Percentiles rank a stretch among this genome's conserved stretches.
Evolutionary conservation across 2,888 invertebrate species (phyloP).

Genomic region (Conops quadrifasciatus): DNA sequence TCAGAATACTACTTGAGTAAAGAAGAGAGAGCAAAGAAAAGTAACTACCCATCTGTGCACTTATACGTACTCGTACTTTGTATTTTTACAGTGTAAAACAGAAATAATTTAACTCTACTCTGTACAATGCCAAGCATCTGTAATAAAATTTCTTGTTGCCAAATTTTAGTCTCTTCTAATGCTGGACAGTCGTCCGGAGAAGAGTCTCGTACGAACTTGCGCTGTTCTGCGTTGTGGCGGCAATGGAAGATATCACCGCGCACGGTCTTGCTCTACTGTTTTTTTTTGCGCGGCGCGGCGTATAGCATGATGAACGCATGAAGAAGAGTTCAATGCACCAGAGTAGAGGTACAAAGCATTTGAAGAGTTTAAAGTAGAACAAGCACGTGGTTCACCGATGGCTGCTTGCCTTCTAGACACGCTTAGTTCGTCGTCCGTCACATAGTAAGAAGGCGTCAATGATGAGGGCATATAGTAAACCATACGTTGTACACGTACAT

Average conservation of each 20-base stretch:
- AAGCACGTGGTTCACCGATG: background rate
- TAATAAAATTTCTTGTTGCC: slow-evolving; percentile 12
- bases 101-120: background rate
- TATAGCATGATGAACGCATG: background rate
- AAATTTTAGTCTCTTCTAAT: slow-evolving; percentile 9
- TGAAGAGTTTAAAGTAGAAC: background rate
- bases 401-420: background rate
- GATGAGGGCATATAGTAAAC: background rate
- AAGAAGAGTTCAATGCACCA: slow-evolving; percentile 9
- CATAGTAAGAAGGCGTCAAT: background rate
- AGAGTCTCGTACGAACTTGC: background rate
- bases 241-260: background rate
- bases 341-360: background rate
- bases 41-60: too few species aligned
- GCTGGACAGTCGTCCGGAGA: background rate
- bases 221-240: background rate
- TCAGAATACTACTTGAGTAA: too few species aligned
- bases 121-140: background rate
- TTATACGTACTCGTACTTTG: background rate
- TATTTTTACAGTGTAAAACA: background rate
- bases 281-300: background rate
- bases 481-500: background rate
- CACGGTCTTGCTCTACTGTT: background rate
- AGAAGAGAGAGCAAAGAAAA: too few species aligned
- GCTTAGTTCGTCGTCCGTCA: background rate